Evolutionary conservation across 2,113 vertebrate genomes (phyloP), one percentile per base, ranked within the genome.

Genomic region (Okapia johnstoni): DNA sequence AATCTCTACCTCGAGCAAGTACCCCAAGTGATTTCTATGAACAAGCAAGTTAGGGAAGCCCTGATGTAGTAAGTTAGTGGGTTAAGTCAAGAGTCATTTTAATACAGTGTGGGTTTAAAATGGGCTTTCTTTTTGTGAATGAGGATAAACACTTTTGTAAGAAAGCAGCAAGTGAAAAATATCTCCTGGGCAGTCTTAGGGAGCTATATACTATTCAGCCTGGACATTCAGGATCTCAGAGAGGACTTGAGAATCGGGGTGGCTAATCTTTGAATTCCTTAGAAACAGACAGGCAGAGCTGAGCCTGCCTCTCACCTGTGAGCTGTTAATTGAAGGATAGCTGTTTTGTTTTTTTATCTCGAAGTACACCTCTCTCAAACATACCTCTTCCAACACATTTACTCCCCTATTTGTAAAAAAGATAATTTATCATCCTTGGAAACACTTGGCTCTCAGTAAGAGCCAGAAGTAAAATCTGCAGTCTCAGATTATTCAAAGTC

Each of bases 11-110:
- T 80, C n/a, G 60, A 90, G 58, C 25, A 86, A 48, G 26, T 50
- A 79, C 36, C 13, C 16, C 40, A 43, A 81, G 26, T 66, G 48
- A 83, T 84, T 94, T 48, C 83, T 77, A 21, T 11, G 28, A 86
- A 43, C 30, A 83, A 84, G 8, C 6, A 54, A 83, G n/a, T 93
- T 58, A 89, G 30, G 54, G 15, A 90, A 61, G 8, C 26, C 30
- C 46, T 87, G 55, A 84, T 88, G 13, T 36, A 85, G 48, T 46
- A 87, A 58, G 10, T 77, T 46, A 73, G 21, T 60, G 15, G 43
- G 83, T 95, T 57, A 95, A 86, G 80, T 76, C 77, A 79, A 48
- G 77, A 57, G 33, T 93, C 88, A n/a, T 57, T 96, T 93, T 96
- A 90, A 57, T 70, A 57, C 5, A 46, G 23, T 43, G 2, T 52